Evolutionary conservation across 2,113 vertebrate genomes (phyloP).

Genomic region (Xiphorhynchus elegans): DNA sequence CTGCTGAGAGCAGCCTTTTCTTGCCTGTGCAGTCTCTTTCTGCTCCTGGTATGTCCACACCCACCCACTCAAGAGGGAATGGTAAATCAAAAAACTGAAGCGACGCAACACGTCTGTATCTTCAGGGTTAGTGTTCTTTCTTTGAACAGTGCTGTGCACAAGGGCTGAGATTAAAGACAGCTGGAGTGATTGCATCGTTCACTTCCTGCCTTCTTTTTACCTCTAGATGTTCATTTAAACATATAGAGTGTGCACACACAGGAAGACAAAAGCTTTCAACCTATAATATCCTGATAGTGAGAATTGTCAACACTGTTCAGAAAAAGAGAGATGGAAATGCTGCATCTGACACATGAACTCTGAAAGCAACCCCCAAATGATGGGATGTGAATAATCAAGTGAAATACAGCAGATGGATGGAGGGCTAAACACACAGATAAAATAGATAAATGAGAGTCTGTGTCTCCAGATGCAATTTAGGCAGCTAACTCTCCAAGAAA

Average conservation of each 20-base stretch:
- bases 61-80: neutral
- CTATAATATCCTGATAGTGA: neutral
- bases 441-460: neutral
- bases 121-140: neutral
- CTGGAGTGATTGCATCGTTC: neutral
- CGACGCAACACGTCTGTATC: neutral
- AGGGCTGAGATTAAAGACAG: neutral
- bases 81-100: neutral
- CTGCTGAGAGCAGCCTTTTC: neutral
- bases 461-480: neutral
- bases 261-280: neutral
- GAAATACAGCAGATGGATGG: conserved; percentile 6
- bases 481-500: neutral
- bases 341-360: neutral
- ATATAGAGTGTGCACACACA: fast-evolving
- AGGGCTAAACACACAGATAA: neutral
- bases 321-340: neutral
- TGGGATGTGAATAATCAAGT: neutral
- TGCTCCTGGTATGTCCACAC: neutral
- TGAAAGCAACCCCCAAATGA: neutral
- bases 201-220: neutral
- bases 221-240: neutral
- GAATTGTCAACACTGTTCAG: neutral
- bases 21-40: neutral
- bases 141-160: neutral